Percentiles rank a stretch among this genome's conserved stretches.
Conservation (phyloP, 2,888 invertebrate species). For the Melipona bicolor region DNA sequence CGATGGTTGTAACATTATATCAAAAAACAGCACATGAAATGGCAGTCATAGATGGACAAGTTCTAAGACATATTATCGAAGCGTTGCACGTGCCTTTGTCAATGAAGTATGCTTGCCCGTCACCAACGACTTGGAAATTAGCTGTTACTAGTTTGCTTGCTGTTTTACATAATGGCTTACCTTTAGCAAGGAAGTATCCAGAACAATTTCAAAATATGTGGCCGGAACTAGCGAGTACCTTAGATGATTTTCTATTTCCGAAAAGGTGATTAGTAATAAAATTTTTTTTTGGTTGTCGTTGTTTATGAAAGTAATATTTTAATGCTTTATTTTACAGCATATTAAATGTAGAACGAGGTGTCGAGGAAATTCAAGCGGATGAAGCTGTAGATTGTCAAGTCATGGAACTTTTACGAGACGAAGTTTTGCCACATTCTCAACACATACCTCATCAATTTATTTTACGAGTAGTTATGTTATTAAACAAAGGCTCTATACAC, state of each 20-base stretch:
- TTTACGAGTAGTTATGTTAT: slow-evolving; percentile 91
- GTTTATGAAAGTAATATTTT: neutral
- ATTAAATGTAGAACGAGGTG: slow-evolving; percentile 85
- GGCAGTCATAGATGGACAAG: slow-evolving; percentile 89
- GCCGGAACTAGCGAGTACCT: slow-evolving; percentile 92
- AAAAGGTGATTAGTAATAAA: slow-evolving; percentile 86
- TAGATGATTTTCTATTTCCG: slow-evolving; percentile 97
- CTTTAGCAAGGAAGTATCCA: slow-evolving; percentile 92
- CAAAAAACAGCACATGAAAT: slow-evolving; percentile 89
- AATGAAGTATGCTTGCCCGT: slow-evolving; percentile 92
- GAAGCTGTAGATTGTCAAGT: slow-evolving; percentile 94
- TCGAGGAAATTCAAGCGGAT: slow-evolving; percentile 87
- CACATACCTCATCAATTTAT: slow-evolving; percentile 93
- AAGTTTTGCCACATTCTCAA: slow-evolving; percentile 92
- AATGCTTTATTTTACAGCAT: slow-evolving; percentile 77
- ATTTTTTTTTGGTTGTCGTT: neutral
- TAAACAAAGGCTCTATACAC: slow-evolving; percentile 94
- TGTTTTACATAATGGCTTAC: slow-evolving; percentile 93
- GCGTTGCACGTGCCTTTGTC: slow-evolving; percentile 90
- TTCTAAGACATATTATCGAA: slow-evolving; percentile 89
- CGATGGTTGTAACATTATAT: slow-evolving; percentile 91
- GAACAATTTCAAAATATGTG: slow-evolving; percentile 92
- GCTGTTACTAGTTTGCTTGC: slow-evolving; percentile 91
- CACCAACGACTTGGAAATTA: slow-evolving; percentile 93
- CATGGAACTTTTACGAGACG: slow-evolving; percentile 92